Base-by-base conservation (phyloP, 2,113 vertebrate species). In the Gymnarchus niloticus region DNA sequence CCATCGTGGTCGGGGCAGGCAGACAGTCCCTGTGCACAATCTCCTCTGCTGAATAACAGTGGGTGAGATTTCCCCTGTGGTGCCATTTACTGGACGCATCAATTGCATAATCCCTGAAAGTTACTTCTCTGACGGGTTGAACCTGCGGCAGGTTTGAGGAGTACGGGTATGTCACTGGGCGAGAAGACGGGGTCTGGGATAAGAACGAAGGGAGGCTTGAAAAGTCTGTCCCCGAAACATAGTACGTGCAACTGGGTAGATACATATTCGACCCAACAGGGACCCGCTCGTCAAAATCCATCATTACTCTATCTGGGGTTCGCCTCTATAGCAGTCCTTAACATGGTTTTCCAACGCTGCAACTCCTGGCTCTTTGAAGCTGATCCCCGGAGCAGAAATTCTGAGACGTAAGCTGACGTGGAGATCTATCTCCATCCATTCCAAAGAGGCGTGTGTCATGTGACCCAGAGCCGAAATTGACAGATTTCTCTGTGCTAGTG, bases 221-320 rank as follows among this genome's bases (percentile, higher is more conserved):
- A 94, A 99, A 99, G 93, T 98, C 98, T 92, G 97, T 96, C 93
- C 96, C 96, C 93, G 97, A 97, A 87, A 99, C 98, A 93, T 99
- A 99, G 95, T 99, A 99, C 92, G 98, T 98, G 95, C 98, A 99
- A 95, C 97, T 99, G 93, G 97, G 97, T 94, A 99, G 94, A 95
- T 99, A 99, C 97, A 99, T 99, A 95, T 99, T 99, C 93, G 98
- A 99, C 93, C 97, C 97, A 94, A 97, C 98, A 91, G 98, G 96
- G 93, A 98, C 97, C 94, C 97, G 94, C 95, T 99, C 98, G 96
- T 99, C 98, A 97, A 99, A 98, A 99, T 99, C 98, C 97, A 99
- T 99, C 95, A 97, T 96, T 94, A 91, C 93, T 95, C 95, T 96
- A 94, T 94, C 95, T 95, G 92, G 95, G 95, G 92, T 94, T 96